Percentiles rank a stretch among this genome's conserved stretches.
phyloP scores from a whole-genome alignment of 1,140 invertebrate genomes.

The Physella acuta region DNA sequence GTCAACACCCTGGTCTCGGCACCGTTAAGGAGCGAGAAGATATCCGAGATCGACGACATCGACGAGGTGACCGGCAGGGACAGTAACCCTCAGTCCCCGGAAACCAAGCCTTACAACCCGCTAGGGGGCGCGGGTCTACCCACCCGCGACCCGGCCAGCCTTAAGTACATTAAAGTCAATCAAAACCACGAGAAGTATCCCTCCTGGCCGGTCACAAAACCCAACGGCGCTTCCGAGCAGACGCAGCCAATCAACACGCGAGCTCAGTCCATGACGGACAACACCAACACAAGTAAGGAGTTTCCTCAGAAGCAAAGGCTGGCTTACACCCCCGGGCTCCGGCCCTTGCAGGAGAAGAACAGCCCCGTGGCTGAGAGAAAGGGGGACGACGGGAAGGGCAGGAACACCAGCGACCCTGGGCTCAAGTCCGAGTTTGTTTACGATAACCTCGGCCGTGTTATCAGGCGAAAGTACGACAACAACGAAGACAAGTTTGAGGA shows the following conservation, averaged over 20 bases:
- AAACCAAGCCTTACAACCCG: conserved; percentile 28
- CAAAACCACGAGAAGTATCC: conserved; percentile 80
- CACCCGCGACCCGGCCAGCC: conserved; percentile 71
- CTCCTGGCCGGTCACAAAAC: conserved; percentile 69
- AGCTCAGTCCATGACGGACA: conserved; percentile 36
- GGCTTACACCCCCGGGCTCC: conserved; percentile 35
- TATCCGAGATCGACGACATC: conserved; percentile 36
- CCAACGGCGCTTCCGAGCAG: conserved; percentile 32
- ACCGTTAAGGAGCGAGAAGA: conserved; percentile 33
- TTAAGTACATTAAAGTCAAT: conserved; percentile 66
- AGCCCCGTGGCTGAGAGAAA: conserved; percentile 42
- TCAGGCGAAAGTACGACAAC: conserved; percentile 22
- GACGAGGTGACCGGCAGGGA: conserved; percentile 31
- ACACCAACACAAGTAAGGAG: conserved; percentile 37
- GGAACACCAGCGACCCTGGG: conserved; percentile 51
- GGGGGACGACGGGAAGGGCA: conserved; percentile 33
- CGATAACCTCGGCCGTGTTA: conserved; percentile 27
- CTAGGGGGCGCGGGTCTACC: conserved; percentile 56
- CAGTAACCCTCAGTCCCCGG: conserved; percentile 24
- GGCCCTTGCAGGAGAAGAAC: conserved; percentile 36
- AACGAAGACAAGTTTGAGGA: conserved; percentile 41
- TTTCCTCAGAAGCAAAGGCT: conserved; percentile 32
- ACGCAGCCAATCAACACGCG: conserved; percentile 37
- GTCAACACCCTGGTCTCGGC: conserved; percentile 21
- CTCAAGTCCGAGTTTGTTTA: conserved; percentile 62